These are phyloP conservation scores for Brachyhypopomus gauderio DNA, from an alignment of 2,113 vertebrate species.

Conservation along the genomic window DNA sequence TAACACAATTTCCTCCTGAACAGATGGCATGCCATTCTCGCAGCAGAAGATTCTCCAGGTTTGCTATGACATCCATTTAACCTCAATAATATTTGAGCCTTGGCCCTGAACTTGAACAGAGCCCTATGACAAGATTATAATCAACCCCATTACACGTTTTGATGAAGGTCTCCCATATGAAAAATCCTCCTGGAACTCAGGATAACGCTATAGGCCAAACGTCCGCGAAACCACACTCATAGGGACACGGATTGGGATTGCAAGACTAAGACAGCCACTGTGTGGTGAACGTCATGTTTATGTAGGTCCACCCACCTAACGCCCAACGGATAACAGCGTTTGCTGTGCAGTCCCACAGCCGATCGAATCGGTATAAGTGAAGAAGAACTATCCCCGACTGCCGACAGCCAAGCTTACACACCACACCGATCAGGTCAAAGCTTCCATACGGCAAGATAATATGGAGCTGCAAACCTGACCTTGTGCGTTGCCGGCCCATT, in stretches of 20 bases:
- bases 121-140: constrained; percentile 40
- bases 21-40: constrained; percentile 30
- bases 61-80: constrained; percentile 24
- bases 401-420: too few species aligned
- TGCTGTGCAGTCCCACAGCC: too few species aligned
- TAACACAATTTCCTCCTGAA: constrained; percentile 19
- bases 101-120: constrained; percentile 41
- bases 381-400: too few species aligned
- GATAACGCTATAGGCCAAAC: constrained; percentile 28
- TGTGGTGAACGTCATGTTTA: too few species aligned
- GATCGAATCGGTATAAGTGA: too few species aligned
- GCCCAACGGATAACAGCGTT: too few species aligned
- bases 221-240: constrained; percentile 1
- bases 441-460: too few species aligned
- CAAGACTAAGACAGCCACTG: too few species aligned
- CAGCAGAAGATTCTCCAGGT: constrained; percentile 5
- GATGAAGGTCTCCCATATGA: constrained; percentile 18
- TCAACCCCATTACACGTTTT: constrained; percentile 42
- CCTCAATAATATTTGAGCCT: constrained; percentile 22
- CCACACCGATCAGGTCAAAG: too few species aligned
- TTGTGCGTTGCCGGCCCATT: background rate
- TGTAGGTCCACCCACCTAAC: too few species aligned
- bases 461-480: too few species aligned
- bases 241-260: constrained; percentile 5
- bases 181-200: constrained; percentile 39